phyloP scores from a whole-genome alignment of 2,797 vertebrate genomes.

The Babyrousa celebensis region DNA sequence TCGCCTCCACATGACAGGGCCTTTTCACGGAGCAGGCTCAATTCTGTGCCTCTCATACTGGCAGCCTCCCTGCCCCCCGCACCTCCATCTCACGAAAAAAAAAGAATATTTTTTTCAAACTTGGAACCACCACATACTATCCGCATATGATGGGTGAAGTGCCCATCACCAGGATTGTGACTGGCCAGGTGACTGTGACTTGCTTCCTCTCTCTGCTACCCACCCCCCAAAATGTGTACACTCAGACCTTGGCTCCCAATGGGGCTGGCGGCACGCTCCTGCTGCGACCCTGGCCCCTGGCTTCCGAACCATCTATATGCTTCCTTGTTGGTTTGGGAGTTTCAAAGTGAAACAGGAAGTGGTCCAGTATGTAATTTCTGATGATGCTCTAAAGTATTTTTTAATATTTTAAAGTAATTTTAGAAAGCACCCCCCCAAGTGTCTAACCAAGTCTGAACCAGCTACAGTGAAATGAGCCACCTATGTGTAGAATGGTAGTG shows the following conservation, averaged over 20 bases:
- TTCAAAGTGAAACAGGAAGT: slow-evolving; percentile 73
- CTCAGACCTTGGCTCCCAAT: not conserved
- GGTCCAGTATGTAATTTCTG: not conserved
- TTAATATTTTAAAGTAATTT: slow-evolving; percentile 26
- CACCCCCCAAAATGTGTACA: not conserved
- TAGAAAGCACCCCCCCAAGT: not conserved
- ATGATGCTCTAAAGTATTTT: not conserved
- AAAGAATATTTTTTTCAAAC: not conserved
- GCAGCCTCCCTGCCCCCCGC: accelerated
- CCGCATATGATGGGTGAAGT: not conserved
- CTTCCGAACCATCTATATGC: not conserved
- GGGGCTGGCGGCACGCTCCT: accelerated
- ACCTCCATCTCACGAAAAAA: not conserved
- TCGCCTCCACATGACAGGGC: not conserved
- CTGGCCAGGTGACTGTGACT: not conserved
- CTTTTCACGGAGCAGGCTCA: not conserved
- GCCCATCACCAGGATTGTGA: not conserved
- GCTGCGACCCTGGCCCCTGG: not conserved
- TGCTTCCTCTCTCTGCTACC: not conserved
- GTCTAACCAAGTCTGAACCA: not conserved
- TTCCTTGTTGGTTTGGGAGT: slow-evolving; percentile 37
- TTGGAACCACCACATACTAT: not conserved
- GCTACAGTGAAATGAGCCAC: not conserved
- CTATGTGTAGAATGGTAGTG: not conserved
- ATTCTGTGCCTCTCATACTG: not conserved